These are phyloP conservation scores for cat (Felis catus) DNA, from an alignment of 2,113 vertebrate genomes.

Conservation along the genomic window F.catus_Fca126_mat1.0 CM031417.1:14485501-14486000, in stretches of 20 bases:
- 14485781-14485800: background rate
- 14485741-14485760: background rate
- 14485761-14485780: background rate
- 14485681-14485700: background rate
- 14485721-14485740: background rate
- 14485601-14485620: background rate
- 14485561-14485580: background rate
- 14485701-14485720: background rate
- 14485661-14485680: background rate
- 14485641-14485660: background rate
- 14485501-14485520: background rate
- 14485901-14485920: background rate
- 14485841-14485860: background rate
- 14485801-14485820: background rate
- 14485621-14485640: background rate
- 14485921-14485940: background rate
- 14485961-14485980: background rate
- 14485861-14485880: background rate
- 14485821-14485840: background rate
- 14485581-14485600: accelerated
- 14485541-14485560: background rate
- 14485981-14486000: background rate
- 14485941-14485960: background rate
- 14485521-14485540: background rate
- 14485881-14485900: background rate